Evolutionary conservation across 2,113 vertebrate genomes (phyloP).

Genomic region (Todiramphus saurophagus): DNA sequence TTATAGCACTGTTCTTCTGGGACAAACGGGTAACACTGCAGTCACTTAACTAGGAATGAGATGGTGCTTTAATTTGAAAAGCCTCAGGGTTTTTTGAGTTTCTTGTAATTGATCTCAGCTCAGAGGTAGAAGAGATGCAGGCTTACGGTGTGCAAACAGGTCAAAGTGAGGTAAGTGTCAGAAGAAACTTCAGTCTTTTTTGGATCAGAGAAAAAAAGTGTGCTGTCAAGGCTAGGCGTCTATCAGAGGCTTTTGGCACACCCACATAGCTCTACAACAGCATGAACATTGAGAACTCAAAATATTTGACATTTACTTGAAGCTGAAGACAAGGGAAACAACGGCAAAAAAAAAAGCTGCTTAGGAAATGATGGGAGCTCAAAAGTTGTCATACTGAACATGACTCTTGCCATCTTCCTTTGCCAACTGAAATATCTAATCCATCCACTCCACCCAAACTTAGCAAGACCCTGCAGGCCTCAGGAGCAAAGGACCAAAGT

Average conservation of each 20-base stretch:
- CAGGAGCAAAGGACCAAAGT: neutral
- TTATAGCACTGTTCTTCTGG: neutral
- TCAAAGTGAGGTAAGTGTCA: neutral
- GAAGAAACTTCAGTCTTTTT: neutral
- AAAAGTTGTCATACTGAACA: neutral
- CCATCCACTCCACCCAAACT: neutral
- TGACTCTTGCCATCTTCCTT: neutral
- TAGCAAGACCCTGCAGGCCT: neutral
- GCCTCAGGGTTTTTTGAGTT: neutral
- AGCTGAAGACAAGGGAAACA: constrained; percentile 1
- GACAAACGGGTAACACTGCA: neutral
- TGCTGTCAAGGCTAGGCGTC: neutral
- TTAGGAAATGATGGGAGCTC: neutral
- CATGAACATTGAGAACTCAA: neutral
- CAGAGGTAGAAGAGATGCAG: neutral
- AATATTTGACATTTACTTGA: neutral
- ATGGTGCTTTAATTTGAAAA: neutral
- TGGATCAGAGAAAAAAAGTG: neutral
- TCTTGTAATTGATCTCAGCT: neutral
- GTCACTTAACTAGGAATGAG: neutral
- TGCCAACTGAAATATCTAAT: neutral
- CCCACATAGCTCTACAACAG: neutral
- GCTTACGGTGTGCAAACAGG: neutral
- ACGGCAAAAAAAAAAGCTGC: neutral
- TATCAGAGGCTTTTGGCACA: neutral